Evolutionary conservation across 2,797 vertebrate genomes (phyloP).

Genomic region (Ctenochaetus hawaiiensis): DNA sequence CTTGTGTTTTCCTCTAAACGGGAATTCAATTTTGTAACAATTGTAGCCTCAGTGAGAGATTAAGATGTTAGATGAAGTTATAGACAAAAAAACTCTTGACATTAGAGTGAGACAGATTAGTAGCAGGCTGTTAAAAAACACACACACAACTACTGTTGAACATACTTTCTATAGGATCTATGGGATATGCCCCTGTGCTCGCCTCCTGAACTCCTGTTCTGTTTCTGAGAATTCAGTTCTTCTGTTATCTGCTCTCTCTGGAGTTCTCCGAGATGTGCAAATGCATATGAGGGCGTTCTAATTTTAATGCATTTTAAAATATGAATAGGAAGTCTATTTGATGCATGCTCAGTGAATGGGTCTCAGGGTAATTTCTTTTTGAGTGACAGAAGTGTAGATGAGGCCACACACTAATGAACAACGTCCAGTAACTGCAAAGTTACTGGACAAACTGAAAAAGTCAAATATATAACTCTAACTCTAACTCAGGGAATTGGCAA

Average conservation of each 20-base stretch:
- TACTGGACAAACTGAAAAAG: too few species aligned
- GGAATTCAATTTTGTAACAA: conserved; percentile 15
- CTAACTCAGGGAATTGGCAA: too few species aligned
- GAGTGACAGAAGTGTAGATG: conserved; percentile 14
- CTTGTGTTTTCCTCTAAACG: conserved; percentile 10
- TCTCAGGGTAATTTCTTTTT: conserved; percentile 14
- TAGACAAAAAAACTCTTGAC: conserved; percentile 45
- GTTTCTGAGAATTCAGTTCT: conserved; percentile 59
- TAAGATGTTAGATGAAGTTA: conserved; percentile 57
- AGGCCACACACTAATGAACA: conserved; percentile 18
- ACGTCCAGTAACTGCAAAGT: too few species aligned
- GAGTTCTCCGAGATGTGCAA: conserved; percentile 60
- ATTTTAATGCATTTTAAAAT: conserved; percentile 18
- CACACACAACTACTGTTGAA: conserved; percentile 54
- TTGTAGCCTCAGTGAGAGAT: conserved; percentile 36
- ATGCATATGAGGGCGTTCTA: conserved; percentile 16
- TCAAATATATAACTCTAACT: too few species aligned
- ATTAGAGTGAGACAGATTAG: conserved; percentile 52
- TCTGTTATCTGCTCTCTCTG: conserved; percentile 74
- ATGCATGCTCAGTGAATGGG: conserved; percentile 38
- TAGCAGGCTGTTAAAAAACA: conserved; percentile 51
- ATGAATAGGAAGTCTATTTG: conserved; percentile 42
- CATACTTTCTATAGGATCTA: conserved; percentile 39
- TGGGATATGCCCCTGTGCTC: conserved; percentile 56
- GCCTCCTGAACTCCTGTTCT: conserved; percentile 57